Base-by-base conservation (phyloP, 1,140 invertebrate genomes). In the Vanessa atalanta region DNA sequence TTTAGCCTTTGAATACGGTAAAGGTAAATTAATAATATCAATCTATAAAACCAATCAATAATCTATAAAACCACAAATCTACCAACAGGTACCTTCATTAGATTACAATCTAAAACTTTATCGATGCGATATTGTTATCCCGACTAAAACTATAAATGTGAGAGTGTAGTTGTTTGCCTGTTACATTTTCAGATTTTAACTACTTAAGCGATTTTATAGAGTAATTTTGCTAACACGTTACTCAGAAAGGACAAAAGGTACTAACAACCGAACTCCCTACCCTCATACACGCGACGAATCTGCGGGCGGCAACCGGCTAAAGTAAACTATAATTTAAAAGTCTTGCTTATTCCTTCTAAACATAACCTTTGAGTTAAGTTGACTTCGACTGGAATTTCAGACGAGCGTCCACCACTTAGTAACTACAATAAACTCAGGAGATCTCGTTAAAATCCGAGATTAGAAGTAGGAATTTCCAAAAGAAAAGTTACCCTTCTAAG, bases 21-120 rank as follows among this genome's bases (percentile, higher is more conserved):
- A 61, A 61, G 14, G 26, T 37, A 61, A 31, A 37, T 61, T 31
- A 61, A 61, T 61, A 61, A 61, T 61, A 37, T 61, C 57, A n/a
- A n/a, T 61, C 23, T 37, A 9, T 8, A 4, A 13, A 37, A 61
- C 57, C 53, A 57, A n/a, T n/a, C n/a, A n/a, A n/a, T n/a, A n/a
- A n/a, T 61, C 23, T 37, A 9, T 8, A 4, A 13, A 37, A 61
- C 57, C 53, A 57, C 53, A 57, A 12, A 57, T 57, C 6, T 23
- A 57, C 0, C 20, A 57, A 7, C 53, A 23, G 53, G 2, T 57
- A 57, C 20, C 9, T 16, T 23, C 20, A 26, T 26, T 57, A 26
- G 53, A 20, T 23, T 11, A 57, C 3, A 26, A 57, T 57, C 3
- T 23, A 23, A 57, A 57, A 23, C 20, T 57, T 57, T 11, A 43